Conservation (phyloP, 23 tunicate species). For the Phallusia fumigata region DNA sequence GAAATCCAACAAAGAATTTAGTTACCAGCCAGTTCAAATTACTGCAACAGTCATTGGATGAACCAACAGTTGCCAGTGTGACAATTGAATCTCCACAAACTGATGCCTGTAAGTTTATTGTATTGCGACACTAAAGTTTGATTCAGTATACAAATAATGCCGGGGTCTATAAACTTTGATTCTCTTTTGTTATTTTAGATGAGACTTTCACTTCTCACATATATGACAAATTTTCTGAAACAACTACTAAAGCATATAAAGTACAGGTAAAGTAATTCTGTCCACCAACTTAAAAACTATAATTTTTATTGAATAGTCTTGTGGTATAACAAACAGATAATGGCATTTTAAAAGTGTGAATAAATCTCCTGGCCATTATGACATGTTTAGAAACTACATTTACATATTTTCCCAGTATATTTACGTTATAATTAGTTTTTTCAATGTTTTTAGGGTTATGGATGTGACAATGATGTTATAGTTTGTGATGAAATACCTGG, state of each 20-base stretch:
- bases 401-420: too few species aligned
- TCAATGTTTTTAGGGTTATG: background rate
- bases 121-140: background rate
- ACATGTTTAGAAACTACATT: too few species aligned
- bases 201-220: background rate
- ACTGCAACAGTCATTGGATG: background rate
- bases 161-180: background rate
- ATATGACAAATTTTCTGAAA: background rate
- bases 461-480: background rate
- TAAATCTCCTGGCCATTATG: too few species aligned
- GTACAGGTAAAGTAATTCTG: background rate
- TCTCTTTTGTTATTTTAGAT: background rate
- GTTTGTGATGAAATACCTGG: background rate
- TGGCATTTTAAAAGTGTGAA: too few species aligned
- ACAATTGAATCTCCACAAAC: background rate
- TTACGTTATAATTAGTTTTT: too few species aligned
- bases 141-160: background rate
- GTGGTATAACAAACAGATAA: too few species aligned
- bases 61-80: background rate
- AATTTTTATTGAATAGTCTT: too few species aligned
- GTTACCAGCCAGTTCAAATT: background rate
- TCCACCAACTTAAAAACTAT: too few species aligned
- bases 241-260: background rate
- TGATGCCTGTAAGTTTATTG: background rate
- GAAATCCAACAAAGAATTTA: background rate